phyloP scores from a whole-genome alignment of 2,888 invertebrate genomes.

The Punctoribates punctum region DNA sequence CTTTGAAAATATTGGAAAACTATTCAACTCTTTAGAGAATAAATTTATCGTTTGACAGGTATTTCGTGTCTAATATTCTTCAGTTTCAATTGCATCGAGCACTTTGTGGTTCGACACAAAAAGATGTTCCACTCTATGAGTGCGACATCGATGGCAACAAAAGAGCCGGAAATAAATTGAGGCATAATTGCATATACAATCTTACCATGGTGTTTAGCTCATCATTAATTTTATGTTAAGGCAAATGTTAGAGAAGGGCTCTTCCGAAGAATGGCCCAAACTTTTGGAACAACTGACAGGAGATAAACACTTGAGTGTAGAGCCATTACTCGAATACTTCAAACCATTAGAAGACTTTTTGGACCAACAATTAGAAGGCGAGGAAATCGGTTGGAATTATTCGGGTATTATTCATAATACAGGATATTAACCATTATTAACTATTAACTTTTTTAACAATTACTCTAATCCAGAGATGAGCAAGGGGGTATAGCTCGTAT shows the following conservation, averaged over 20 bases:
- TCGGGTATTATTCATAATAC: too few relatives aligned
- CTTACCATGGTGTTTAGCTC: too few relatives aligned
- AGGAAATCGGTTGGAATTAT: conserved; percentile 81
- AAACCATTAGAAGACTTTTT: conserved; percentile 60
- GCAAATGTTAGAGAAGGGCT: conserved; percentile 51
- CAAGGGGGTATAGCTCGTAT: too few relatives aligned
- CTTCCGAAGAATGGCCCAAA: conserved; percentile 62
- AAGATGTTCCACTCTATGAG: conserved; percentile 67
- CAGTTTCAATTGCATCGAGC: conserved; percentile 89
- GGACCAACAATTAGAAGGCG: conserved; percentile 70
- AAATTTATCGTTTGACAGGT: conserved; percentile 58
- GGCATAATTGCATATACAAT: too few relatives aligned
- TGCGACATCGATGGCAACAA: conserved; percentile 90
- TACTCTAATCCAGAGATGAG: too few relatives aligned
- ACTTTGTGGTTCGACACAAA: conserved; percentile 71
- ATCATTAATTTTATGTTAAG: too few relatives aligned
- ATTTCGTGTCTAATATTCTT: conserved; percentile 83
- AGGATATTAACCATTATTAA: too few relatives aligned
- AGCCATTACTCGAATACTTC: conserved; percentile 75
- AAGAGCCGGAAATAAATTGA: conserved; percentile 76
- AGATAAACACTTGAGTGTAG: conserved; percentile 63
- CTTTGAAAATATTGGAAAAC: too few relatives aligned
- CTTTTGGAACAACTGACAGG: conserved; percentile 76
- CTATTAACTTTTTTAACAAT: too few relatives aligned
- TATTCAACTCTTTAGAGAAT: too few relatives aligned